phyloP scores from a whole-genome alignment of 2,797 vertebrate species.

The Tragelaphus oryx region DNA sequence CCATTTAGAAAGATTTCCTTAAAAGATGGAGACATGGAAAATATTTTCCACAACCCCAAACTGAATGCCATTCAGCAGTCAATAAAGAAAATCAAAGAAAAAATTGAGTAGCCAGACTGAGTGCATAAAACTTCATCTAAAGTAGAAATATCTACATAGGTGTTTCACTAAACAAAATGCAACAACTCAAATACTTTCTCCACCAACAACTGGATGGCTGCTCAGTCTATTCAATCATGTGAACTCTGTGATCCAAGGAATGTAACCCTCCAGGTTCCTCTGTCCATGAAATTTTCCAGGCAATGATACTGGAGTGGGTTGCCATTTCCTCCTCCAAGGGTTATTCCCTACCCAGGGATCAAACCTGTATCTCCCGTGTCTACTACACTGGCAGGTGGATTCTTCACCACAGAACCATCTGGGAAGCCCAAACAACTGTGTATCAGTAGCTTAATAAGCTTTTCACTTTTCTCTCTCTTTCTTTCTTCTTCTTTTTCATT shows the following conservation, averaged over 20 bases:
- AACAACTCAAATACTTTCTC: neutral
- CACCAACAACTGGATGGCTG: neutral
- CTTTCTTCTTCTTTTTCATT: conserved; percentile 21
- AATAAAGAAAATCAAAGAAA: neutral
- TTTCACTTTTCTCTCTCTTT: neutral
- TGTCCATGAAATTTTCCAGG: neutral
- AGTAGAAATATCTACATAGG: neutral
- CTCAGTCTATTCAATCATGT: neutral
- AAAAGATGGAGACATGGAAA: neutral
- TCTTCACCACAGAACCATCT: neutral
- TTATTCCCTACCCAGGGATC: neutral
- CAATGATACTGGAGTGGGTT: neutral
- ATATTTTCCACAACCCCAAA: neutral
- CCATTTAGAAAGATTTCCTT: neutral
- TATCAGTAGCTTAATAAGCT: neutral
- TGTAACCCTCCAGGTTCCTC: neutral
- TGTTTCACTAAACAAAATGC: conserved; percentile 14
- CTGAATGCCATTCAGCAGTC: neutral
- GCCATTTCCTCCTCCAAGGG: neutral
- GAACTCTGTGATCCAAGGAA: neutral
- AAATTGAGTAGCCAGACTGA: neutral
- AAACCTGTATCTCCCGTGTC: neutral
- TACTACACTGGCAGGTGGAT: neutral
- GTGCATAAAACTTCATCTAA: neutral
- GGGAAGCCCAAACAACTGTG: neutral